phyloP scores from a whole-genome alignment of 2,113 vertebrate genomes.

The Hypocryptadius cinnamomeus region DNA sequence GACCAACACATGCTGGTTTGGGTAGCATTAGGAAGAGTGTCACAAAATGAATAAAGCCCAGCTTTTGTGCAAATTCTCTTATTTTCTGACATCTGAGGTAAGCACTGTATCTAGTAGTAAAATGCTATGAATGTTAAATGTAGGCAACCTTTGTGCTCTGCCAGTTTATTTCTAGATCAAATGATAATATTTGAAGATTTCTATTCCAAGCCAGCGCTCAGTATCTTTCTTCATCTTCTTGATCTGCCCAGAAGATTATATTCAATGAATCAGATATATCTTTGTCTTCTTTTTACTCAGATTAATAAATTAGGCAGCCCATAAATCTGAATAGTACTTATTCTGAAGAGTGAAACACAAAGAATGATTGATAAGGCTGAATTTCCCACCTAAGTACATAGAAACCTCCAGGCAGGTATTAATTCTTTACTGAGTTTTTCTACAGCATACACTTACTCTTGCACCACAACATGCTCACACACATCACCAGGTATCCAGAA shows the following conservation, averaged over 20 bases:
- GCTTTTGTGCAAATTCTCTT: constrained; percentile 22
- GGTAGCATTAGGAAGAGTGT: neutral
- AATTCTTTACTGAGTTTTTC: neutral
- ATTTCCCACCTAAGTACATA: neutral
- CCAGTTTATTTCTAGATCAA: constrained; percentile 17
- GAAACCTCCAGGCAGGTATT: neutral
- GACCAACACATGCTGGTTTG: constrained; percentile 27
- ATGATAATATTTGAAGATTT: neutral
- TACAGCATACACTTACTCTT: neutral
- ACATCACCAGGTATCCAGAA: neutral
- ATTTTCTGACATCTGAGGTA: constrained; percentile 25
- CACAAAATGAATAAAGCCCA: constrained; percentile 23
- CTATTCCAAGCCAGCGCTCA: neutral
- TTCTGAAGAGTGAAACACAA: neutral
- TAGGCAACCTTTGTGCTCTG: constrained; percentile 9
- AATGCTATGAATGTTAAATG: constrained; percentile 22
- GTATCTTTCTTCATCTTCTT: neutral
- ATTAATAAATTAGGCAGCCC: neutral
- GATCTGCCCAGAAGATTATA: neutral
- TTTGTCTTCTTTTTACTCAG: neutral
- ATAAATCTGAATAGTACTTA: neutral
- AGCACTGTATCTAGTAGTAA: constrained; percentile 1
- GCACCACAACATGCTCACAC: neutral
- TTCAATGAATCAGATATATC: neutral
- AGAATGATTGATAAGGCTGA: neutral